Base-by-base conservation (phyloP, 2,113 vertebrate genomes). In the Tenebrosternarchus preto region DNA sequence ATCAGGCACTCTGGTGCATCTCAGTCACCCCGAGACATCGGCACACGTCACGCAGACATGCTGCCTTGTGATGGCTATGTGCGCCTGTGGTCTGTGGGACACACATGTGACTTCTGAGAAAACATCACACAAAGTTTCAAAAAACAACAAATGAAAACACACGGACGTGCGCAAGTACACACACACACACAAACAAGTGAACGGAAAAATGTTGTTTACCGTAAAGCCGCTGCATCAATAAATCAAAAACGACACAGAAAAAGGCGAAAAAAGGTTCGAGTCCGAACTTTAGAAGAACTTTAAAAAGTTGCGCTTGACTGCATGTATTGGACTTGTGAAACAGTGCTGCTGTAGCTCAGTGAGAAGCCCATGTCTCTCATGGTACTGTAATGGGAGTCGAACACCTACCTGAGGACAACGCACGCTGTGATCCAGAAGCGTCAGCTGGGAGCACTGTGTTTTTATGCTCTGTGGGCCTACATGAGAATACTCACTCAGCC, bases 1-100 rank as follows among this genome's bases (percentile, higher is more conserved):
- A n/a, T n/a, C n/a, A n/a, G n/a, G n/a, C n/a, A n/a, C n/a, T n/a
- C 57, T 22, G 27, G 2, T 59, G 57, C 73, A 74, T 60, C 73
- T 59, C 55, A 60, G n/a, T n/a, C n/a, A n/a, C n/a, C n/a, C n/a
- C n/a, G n/a, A n/a, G n/a, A n/a, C n/a, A n/a, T n/a, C n/a, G n/a
- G 50, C 17, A 7, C 2, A 36, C 27, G 31, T 19, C 7, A 73
- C 73, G 53, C 76, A 46, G 15, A 68, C 20, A 50, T 12, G 19
- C 53, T 29, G 17, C 2, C 31, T 16, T 25, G 5, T 24, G 57
- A 53, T 22, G 39, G 36, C n/a, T 61, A 33, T 72, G 56, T 79
- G 67, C 66, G 50, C 6, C 6, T 59, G 68, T 53, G 39, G 22
- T 63, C 73, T 76, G 57, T 76, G 39, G 59, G 25, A n/a, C 43